Evolutionary conservation across 2,888 invertebrate species (phyloP), one percentile per base, ranked within the genome.

Genomic region (Lissocephala sabroskyi): DNA sequence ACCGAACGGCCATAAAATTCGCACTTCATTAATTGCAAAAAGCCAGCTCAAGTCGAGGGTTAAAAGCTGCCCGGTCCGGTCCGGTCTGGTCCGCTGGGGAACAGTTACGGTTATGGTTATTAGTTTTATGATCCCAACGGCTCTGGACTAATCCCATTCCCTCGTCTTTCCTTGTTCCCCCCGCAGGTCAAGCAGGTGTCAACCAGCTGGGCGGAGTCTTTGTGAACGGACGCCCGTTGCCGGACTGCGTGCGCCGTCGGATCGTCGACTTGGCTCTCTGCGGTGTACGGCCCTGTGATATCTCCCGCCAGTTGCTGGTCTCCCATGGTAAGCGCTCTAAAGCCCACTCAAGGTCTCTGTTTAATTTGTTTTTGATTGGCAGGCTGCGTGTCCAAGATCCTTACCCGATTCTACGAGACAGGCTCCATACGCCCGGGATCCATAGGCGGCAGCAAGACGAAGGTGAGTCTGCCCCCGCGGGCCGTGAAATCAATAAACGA

Each of bases 201-300:
- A 98, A 98, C 87, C 97, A 98, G 86, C 87, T 98, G 65, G 97
- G 97, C 41, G 97, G 97, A 33, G 96, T 97, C 49, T 97, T 98
- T 84, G 97, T 98, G 9, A 98, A 98, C 85, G 98, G 98, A 1
- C 90, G 97, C n/a, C 97, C 97, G 2, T 87, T 98, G 50, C 97
- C 98, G 2, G 96, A 97, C 82, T 96, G 95, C 77, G 95, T 97
- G 13, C 89, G 97, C 52, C 90, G 96, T 59, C 89, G 96, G 58
- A 98, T 98, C 65, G 97, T 98, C 1, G 97, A 97, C 83, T 87
- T 98, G 79, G 97, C 97, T 18, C 87, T 97, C 77, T 90, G 96
- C 86, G 97, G 97, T 0, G 97, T 98, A 1, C 86, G 97, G 36
- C 97, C 98, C 11, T 98, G 97, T 84, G 98, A 98, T 86, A 98